Percentiles rank a stretch among this genome's conserved stretches.
phyloP scores from a whole-genome alignment of 2,113 vertebrate species.

The Pagrus major region DNA sequence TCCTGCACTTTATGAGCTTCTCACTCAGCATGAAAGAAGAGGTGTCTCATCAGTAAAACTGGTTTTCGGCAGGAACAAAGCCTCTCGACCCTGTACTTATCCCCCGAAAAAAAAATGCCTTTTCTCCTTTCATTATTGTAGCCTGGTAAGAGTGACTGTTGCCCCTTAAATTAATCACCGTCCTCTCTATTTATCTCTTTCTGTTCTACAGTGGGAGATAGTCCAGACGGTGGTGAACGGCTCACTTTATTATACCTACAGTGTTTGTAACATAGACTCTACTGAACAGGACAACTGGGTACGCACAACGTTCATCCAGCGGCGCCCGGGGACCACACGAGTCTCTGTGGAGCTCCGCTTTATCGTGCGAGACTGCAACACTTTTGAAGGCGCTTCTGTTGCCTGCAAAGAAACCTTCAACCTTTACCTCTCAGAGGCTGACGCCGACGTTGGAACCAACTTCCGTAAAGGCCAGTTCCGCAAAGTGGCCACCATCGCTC shows the following conservation, averaged over 20 bases:
- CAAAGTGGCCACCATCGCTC: conserved; percentile 96
- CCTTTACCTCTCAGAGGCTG: conserved; percentile 92
- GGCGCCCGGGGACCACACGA: conserved; percentile 85
- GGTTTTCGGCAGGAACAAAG: conserved; percentile 61
- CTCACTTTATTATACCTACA: conserved; percentile 93
- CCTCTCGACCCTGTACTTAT: conserved; percentile 47
- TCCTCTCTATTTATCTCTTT: conserved; percentile 37
- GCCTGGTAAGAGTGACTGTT: conserved; percentile 32
- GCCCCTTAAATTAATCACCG: conserved; percentile 38
- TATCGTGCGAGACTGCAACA: conserved; percentile 95
- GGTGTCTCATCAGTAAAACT: conserved; percentile 66
- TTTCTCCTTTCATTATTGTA: conserved; percentile 48
- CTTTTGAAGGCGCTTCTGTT: conserved; percentile 87
- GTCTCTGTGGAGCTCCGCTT: conserved; percentile 94
- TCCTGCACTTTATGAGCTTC: conserved; percentile 62
- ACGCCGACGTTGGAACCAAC: conserved; percentile 94
- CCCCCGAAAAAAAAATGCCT: conserved; percentile 5
- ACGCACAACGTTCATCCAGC: conserved; percentile 96
- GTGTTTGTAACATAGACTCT: conserved; percentile 91
- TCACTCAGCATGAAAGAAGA: conserved; percentile 58
- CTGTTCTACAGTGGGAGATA: conserved; percentile 91
- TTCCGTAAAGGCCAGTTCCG: conserved; percentile 94
- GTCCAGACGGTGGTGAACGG: conserved; percentile 93
- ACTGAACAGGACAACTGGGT: conserved; percentile 98
- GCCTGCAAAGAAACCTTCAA: conserved; percentile 98